phyloP scores from a whole-genome alignment of 2,888 invertebrate species.

The Pachliopta kotzebuea region DNA sequence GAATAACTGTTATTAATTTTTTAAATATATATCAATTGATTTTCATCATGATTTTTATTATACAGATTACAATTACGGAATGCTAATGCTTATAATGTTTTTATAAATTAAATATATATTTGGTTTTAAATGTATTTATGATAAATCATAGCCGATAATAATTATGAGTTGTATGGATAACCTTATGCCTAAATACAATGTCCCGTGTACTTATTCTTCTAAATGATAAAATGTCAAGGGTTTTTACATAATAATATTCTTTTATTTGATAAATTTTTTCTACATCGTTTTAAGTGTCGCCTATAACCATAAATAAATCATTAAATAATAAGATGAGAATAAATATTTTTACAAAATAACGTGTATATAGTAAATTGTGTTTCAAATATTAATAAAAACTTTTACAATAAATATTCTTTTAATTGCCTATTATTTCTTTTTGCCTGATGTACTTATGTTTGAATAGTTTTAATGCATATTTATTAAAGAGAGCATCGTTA shows the following conservation, averaged over 20 bases:
- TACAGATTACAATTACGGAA: constrained; percentile 32
- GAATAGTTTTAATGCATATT: too few relatives aligned
- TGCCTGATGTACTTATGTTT: constrained; percentile 20
- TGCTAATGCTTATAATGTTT: constrained; percentile 39
- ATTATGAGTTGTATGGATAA: constrained; percentile 45
- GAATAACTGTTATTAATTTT: background rate
- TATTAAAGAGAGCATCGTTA: too few relatives aligned
- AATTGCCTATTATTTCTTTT: background rate
- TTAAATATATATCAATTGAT: background rate
- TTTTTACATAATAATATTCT: constrained; percentile 68
- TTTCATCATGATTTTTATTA: constrained; percentile 36
- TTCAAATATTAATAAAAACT: constrained; percentile 78
- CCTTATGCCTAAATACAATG: constrained; percentile 53
- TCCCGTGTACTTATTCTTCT: constrained; percentile 71
- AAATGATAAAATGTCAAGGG: constrained; percentile 55
- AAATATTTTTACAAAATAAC: constrained; percentile 80
- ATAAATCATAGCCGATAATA: constrained; percentile 35
- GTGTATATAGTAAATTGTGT: constrained; percentile 79
- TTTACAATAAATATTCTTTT: constrained; percentile 55
- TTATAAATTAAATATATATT: constrained; percentile 28
- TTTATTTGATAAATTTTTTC: constrained; percentile 51
- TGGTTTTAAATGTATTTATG: constrained; percentile 23
- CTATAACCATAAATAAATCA: constrained; percentile 74
- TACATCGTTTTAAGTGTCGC: constrained; percentile 72
- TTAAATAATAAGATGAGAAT: constrained; percentile 76